Evolutionary conservation across 92 coral and sea anemone species (phyloP).

Genomic region (Paragorgia papillata): DNA sequence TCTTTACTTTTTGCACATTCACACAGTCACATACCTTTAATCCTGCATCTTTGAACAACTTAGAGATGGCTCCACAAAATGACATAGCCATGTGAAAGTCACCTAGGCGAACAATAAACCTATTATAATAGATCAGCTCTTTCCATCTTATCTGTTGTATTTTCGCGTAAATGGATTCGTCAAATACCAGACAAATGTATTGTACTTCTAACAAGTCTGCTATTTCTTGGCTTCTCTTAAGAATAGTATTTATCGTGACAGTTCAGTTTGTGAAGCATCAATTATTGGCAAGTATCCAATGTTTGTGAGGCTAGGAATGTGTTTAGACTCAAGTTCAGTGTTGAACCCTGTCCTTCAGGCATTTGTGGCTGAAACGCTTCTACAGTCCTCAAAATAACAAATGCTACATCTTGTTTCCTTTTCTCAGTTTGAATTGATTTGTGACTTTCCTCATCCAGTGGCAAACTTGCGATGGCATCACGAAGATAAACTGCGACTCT

Average conservation of each 20-base stretch:
- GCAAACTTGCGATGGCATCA: not conserved
- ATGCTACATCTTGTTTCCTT: not conserved
- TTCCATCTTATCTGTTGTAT: conserved; percentile 66
- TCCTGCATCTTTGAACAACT: conserved; percentile 68
- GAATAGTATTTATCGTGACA: conserved; percentile 6
- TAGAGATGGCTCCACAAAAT: conserved; percentile 62
- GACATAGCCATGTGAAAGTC: conserved; percentile 72
- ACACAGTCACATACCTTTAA: conserved; percentile 37
- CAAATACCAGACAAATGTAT: conserved; percentile 59
- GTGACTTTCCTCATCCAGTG: not conserved
- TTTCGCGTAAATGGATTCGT: conserved; percentile 52
- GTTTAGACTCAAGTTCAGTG: conserved; percentile 42
- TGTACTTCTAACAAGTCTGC: not conserved
- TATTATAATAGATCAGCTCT: conserved; percentile 42
- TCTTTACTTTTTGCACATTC: no score
- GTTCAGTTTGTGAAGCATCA: conserved; percentile 2
- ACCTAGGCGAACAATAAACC: conserved; percentile 62
- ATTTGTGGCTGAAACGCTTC: not conserved
- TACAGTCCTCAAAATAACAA: not conserved
- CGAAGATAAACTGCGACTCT: conserved; percentile 7
- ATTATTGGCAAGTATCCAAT: conserved; percentile 13
- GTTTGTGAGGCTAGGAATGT: no score
- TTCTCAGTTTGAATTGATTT: not conserved
- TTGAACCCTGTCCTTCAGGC: conserved; percentile 74
- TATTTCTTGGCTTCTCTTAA: conserved; percentile 5